Percentiles rank a stretch among this genome's conserved stretches.
Evolutionary conservation across 1,140 invertebrate species (phyloP).

Genomic region (Drosophila eugracilis): DNA sequence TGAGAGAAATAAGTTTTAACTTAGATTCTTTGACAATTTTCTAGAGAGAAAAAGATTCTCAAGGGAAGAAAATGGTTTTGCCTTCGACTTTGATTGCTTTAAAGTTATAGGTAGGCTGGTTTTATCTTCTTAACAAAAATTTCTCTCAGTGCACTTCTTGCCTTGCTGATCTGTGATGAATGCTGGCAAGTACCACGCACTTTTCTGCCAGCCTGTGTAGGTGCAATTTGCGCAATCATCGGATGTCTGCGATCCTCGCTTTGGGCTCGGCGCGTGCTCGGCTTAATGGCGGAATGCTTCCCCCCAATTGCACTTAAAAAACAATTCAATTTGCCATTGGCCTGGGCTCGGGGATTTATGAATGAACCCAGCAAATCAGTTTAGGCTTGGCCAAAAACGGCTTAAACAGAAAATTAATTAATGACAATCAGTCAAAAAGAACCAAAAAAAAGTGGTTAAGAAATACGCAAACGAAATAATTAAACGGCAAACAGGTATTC

Average conservation of each 20-base stretch:
- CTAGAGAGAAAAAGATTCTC: too few relatives aligned
- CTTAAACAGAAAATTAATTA: constrained; percentile 76
- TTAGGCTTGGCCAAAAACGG: constrained; percentile 50
- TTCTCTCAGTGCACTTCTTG: constrained; percentile 4
- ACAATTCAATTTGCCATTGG: constrained; percentile 77
- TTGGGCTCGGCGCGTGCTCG: constrained; percentile 67
- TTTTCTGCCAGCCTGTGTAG: constrained; percentile 71
- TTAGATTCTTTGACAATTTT: too few relatives aligned
- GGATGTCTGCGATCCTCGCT: constrained; percentile 48
- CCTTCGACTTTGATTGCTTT: too few relatives aligned
- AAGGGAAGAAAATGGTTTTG: too few relatives aligned
- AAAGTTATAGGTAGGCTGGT: too few relatives aligned
- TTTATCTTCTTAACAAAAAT: neutral
- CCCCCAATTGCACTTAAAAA: constrained; percentile 73
- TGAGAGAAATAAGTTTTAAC: neutral
- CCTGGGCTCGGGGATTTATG: constrained; percentile 63
- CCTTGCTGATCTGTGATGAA: constrained; percentile 73
- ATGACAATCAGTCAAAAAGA: constrained; percentile 77
- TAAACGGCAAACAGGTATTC: constrained; percentile 81
- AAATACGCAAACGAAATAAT: constrained; percentile 84
- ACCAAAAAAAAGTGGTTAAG: constrained; percentile 46
- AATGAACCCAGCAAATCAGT: constrained; percentile 65
- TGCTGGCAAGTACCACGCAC: constrained; percentile 78
- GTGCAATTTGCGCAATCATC: constrained; percentile 83
- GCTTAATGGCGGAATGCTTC: constrained; percentile 72